Percentiles rank a stretch among this genome's conserved stretches.
Evolutionary conservation across 2,888 invertebrate species (phyloP).

Genomic region (Chloroclysta siterata): DNA sequence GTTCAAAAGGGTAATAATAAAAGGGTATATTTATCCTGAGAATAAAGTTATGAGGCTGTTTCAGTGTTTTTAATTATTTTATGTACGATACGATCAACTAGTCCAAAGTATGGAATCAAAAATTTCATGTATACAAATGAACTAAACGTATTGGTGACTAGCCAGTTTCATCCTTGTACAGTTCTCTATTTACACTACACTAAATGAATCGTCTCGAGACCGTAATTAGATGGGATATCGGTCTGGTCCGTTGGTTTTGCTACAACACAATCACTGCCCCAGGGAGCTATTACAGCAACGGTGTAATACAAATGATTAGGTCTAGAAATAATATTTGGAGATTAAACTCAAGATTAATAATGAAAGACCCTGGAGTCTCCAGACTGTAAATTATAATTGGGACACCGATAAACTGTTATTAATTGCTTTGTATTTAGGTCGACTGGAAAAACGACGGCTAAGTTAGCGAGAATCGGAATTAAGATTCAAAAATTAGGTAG

Average conservation of each 20-base stretch:
- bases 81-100: too few relatives aligned
- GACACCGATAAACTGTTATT: neutral
- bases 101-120: too few relatives aligned
- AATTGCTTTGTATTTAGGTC: constrained; percentile 2
- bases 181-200: constrained; percentile 32
- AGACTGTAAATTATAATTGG: neutral
- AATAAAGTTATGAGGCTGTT: too few relatives aligned
- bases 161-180: constrained; percentile 23
- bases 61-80: too few relatives aligned
- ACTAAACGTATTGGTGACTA: neutral
- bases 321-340: constrained; percentile 27
- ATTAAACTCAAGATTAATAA: constrained; percentile 2
- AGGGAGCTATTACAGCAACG: neutral
- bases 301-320: constrained; percentile 22
- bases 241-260: constrained; percentile 33
- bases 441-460: neutral
- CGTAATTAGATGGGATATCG: constrained; percentile 40
- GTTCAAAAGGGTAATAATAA: too few relatives aligned
- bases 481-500: neutral
- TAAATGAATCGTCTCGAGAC: constrained; percentile 36
- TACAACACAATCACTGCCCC: constrained; percentile 26
- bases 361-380: neutral
- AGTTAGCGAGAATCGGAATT: neutral
- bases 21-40: too few relatives aligned
- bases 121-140: too few relatives aligned